Conservation (phyloP, 2,113 vertebrate species). For the Agelaius phoeniceus region DNA sequence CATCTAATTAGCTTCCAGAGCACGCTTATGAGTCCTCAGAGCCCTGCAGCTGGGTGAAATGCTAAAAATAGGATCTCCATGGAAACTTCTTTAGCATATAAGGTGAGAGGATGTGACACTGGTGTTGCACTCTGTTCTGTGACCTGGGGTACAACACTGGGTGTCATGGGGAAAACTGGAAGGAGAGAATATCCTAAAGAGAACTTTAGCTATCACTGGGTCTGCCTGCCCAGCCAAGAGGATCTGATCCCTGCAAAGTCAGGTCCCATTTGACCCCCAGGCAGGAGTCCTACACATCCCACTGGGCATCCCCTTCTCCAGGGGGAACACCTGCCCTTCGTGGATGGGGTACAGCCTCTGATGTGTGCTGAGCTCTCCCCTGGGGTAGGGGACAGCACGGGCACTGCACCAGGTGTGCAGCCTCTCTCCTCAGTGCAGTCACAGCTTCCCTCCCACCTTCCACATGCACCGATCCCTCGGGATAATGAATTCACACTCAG, state of each 20-base stretch:
- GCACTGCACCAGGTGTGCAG: accelerated
- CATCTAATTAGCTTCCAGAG: background rate
- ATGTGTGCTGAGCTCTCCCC: background rate
- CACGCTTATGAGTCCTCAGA: background rate
- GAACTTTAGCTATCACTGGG: background rate
- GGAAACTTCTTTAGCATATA: background rate
- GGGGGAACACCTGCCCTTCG: background rate
- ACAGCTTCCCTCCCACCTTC: background rate
- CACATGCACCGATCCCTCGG: accelerated
- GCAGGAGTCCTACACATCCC: background rate
- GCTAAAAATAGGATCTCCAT: background rate
- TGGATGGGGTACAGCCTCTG: background rate
- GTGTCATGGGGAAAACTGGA: background rate
- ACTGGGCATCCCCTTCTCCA: background rate
- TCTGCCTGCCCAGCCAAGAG: background rate
- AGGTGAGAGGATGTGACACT: background rate
- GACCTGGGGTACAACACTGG: background rate
- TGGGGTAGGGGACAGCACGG: accelerated
- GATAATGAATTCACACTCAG: background rate
- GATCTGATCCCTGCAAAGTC: background rate
- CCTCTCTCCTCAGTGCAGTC: background rate
- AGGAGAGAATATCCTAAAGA: background rate
- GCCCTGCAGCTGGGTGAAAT: background rate
- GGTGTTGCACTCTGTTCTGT: background rate
- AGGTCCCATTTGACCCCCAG: background rate